Evolutionary conservation across 2,797 vertebrate species (phyloP).

Genomic region (Adrianichthys oophorus): DNA sequence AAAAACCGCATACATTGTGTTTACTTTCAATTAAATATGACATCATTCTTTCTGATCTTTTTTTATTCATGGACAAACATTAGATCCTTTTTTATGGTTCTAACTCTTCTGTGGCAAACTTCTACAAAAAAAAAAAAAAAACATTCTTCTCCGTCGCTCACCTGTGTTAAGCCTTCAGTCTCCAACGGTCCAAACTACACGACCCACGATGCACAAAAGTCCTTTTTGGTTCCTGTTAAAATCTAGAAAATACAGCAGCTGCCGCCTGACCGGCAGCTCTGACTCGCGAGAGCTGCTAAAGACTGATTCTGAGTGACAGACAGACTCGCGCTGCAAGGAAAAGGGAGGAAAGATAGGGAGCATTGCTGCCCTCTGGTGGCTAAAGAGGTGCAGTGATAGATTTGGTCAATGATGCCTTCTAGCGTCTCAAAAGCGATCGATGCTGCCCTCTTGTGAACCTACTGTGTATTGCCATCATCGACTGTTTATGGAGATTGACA

Average conservation of each 20-base stretch:
- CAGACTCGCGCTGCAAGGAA: conserved; percentile 19
- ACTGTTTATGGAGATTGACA: too few relatives aligned
- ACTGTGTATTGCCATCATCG: not conserved
- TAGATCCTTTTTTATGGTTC: not conserved
- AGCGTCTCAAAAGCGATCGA: conserved; percentile 20
- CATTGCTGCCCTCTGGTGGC: conserved; percentile 47
- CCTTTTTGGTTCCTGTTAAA: conserved; percentile 16
- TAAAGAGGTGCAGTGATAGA: not conserved
- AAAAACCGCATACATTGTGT: too few relatives aligned
- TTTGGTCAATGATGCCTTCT: conserved; percentile 32
- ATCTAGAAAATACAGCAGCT: not conserved
- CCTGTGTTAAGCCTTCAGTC: conserved; percentile 54
- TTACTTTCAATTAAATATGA: too few relatives aligned
- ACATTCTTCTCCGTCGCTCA: conserved; percentile 24
- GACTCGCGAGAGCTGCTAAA: conserved; percentile 21
- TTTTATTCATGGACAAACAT: too few relatives aligned
- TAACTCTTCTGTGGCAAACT: conserved; percentile 23
- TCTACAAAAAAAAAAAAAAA: not conserved
- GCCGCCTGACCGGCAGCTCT: conserved; percentile 1
- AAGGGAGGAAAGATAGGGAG: not conserved
- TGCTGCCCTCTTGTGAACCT: conserved; percentile 46
- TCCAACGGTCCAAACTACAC: conserved; percentile 9
- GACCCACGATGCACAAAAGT: not conserved
- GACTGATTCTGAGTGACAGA: conserved; percentile 30
- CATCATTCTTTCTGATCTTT: too few relatives aligned